A percentile compares a stretch with the other conserved stretches of the same genome.
These are phyloP conservation scores for Volucella zonaria DNA, from an alignment of 2,888 invertebrate species.

Conservation along the genomic window DNA sequence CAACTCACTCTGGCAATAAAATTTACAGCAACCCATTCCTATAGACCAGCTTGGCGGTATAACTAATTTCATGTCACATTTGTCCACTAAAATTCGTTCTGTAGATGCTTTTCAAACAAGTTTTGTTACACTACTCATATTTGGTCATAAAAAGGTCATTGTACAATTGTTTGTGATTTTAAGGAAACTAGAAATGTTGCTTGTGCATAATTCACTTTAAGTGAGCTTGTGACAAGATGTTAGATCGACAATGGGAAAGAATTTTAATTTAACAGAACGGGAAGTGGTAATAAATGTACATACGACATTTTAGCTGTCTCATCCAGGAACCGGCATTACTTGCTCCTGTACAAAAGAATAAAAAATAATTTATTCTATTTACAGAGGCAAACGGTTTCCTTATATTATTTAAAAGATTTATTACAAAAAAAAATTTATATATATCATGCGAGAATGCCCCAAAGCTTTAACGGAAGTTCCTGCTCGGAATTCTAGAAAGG, in stretches of 20 bases:
- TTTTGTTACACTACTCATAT: neutral
- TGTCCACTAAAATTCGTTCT: constrained; percentile 8
- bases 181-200: neutral
- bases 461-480: too few species aligned
- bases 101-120: neutral
- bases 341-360: too few species aligned
- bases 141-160: constrained; percentile 14
- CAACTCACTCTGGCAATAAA: too few species aligned
- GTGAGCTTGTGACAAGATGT: neutral
- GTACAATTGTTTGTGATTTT: constrained; percentile 2
- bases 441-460: too few species aligned
- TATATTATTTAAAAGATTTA: too few species aligned
- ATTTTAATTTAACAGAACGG: neutral
- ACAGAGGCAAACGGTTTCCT: too few species aligned
- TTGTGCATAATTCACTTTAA: neutral
- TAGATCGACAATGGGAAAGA: constrained; percentile 5
- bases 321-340: too few species aligned
- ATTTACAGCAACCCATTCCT: too few species aligned
- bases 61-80: constrained; percentile 20
- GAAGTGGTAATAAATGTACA: constrained; percentile 1
- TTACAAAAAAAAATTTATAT: too few species aligned
- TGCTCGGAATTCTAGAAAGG: too few species aligned
- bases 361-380: too few species aligned
- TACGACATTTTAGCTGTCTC: neutral
- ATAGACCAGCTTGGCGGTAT: too few species aligned